A percentile compares a stretch with the other conserved stretches of the same genome.
These are phyloP conservation scores for Leucophenga varia DNA, from an alignment of 1,140 invertebrate species.

Conservation along the genomic window DNA sequence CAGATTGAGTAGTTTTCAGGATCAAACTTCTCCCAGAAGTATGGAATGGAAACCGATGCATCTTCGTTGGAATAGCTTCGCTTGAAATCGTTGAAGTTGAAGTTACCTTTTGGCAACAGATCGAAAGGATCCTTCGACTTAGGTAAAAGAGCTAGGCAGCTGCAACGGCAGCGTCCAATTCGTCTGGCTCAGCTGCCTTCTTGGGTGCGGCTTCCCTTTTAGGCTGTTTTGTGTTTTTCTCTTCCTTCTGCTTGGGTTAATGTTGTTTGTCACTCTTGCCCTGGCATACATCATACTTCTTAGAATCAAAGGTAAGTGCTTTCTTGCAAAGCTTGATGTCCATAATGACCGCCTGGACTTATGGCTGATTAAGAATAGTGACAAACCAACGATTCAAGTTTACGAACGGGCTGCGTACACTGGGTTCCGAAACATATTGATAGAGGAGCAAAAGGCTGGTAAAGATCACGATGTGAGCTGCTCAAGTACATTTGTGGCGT, in stretches of 20 bases:
- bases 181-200: constrained; percentile 63
- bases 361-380: constrained; percentile 88
- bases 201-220: constrained; percentile 61
- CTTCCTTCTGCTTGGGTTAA: constrained; percentile 58
- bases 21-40: constrained; percentile 99
- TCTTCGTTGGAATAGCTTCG: constrained; percentile 96
- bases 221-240: constrained; percentile 64
- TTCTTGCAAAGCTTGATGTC: constrained; percentile 77
- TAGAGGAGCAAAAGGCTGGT: constrained; percentile 85
- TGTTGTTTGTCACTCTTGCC: constrained; percentile 42
- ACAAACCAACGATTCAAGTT: constrained; percentile 94
- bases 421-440: constrained; percentile 79
- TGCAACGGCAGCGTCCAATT: constrained; percentile 69
- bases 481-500: constrained; percentile 75
- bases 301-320: constrained; percentile 74
- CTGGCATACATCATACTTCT: constrained; percentile 62
- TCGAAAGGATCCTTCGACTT: constrained; percentile 93
- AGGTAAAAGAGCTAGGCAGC: constrained; percentile 71
- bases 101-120: constrained; percentile 82
- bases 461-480: constrained; percentile 86
- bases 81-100: constrained; percentile 97
- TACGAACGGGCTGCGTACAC: constrained; percentile 67
- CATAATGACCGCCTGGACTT: constrained; percentile 83
- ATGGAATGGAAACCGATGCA: constrained; percentile 89
- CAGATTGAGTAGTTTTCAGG: constrained; percentile 96